Base-by-base conservation (phyloP, 2,888 invertebrate genomes). In the Masnerella sp. region DNA sequence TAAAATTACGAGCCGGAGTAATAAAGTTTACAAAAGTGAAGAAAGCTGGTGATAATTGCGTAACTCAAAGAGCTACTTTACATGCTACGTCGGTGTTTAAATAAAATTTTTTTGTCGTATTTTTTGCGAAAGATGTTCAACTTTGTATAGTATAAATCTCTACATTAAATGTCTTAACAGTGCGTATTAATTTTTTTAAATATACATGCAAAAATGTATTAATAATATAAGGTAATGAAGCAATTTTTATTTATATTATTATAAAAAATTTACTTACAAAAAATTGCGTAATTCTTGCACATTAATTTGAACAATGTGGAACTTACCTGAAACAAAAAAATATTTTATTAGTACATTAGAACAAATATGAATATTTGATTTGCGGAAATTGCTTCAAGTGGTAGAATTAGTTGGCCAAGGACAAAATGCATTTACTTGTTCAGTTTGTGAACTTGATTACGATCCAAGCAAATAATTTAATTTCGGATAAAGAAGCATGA, bases 301-400 rank as follows among this genome's bases (percentile, higher is more conserved):
- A n/a, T n/a, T n/a, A n/a, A n/a, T n/a, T n/a, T n/a, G 32, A 34
- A 22, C 14, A 28, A 40, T 40, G 38, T 32, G 49, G 40, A 49
- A 61, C 61, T 61, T 32, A 61, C 61, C 61, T 61, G 49, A 61
- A 61, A 61, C 61, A 61, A 51, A 17, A 36, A 45, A 43, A 36
- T 34, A 30, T 15, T 7, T 22, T n/a, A 8, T 38, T 49, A 52
- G 8, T n/a, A 52, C 38, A 38, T 40, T 40, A 15, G 11, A 52
- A 38, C 25, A 28, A 40, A 28, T 30, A 54, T 9, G 22, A 18
- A 18, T 30, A 18, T 54, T 28, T 43, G 59, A 47, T 47, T 47
- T 18, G 38, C 11, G 18, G 45, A 38, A 47, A 59, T 59, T 59
- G 28, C 47, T 59, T 38, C 34, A 56, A 43, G 43, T 43, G 22